These are phyloP conservation scores for Margaritifera margaritifera DNA, from an alignment of 2,888 invertebrate species.

Conservation along the genomic window DNA sequence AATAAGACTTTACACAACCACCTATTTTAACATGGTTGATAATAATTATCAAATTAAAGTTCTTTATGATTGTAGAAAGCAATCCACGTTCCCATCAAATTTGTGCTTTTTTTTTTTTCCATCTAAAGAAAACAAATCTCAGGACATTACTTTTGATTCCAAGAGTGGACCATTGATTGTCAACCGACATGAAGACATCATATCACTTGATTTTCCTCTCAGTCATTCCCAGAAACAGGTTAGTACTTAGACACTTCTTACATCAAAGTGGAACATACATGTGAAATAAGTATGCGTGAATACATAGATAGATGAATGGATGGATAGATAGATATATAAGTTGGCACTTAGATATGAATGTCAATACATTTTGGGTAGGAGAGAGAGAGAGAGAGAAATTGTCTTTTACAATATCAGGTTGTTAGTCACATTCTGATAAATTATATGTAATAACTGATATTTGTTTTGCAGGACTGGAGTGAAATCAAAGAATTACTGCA, in stretches of 20 bases:
- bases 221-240: slow-evolving; percentile 62
- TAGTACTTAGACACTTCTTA: not conserved
- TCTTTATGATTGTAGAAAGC: not conserved
- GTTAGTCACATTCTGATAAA: not conserved
- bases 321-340: too few relatives aligned
- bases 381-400: too few relatives aligned
- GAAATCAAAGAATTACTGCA: slow-evolving; percentile 13
- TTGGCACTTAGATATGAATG: too few relatives aligned
- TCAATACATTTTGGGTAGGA: too few relatives aligned
- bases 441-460: not conserved
- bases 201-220: slow-evolving; percentile 71
- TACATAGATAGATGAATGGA: too few relatives aligned
- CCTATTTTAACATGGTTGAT: too few relatives aligned
- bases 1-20: too few relatives aligned
- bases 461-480: slow-evolving; percentile 13
- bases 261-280: too few relatives aligned
- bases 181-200: slow-evolving; percentile 37
- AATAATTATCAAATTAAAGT: too few relatives aligned
- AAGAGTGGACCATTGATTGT: slow-evolving; percentile 66
- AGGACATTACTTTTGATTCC: slow-evolving; percentile 66
- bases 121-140: slow-evolving; percentile 52
- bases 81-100: not conserved
- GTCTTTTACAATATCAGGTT: too few relatives aligned
- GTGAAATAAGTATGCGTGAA: too few relatives aligned
- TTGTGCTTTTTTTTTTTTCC: not conserved